These are phyloP conservation scores for Mirounga angustirostris DNA, from an alignment of 2,113 vertebrate genomes.

Conservation along the genomic window DNA sequence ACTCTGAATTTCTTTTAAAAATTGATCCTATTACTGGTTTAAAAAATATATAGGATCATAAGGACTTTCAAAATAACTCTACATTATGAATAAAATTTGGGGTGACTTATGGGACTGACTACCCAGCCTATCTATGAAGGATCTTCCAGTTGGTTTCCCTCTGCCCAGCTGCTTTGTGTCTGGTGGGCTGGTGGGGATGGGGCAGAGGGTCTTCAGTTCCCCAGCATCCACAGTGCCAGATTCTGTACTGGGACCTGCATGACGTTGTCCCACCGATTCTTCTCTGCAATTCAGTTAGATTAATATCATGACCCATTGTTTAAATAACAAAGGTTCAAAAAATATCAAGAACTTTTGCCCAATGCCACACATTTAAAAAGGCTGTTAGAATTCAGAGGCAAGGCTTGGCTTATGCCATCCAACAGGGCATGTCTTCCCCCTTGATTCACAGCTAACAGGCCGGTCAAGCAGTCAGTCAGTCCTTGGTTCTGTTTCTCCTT, in stretches of 20 bases:
- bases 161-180: background rate
- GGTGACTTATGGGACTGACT: background rate
- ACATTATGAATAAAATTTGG: background rate
- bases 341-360: background rate
- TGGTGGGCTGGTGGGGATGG: accelerated
- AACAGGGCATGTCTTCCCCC: background rate
- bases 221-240: background rate
- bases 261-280: background rate
- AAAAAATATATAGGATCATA: slow-evolving; percentile 34
- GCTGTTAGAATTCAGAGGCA: background rate
- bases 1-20: background rate
- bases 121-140: background rate
- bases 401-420: background rate
- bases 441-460: background rate
- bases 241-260: background rate
- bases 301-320: background rate
- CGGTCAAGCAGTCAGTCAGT: background rate
- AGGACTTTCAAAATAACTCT: slow-evolving; percentile 30
- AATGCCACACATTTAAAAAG: background rate
- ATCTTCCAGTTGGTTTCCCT: background rate
- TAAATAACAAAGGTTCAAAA: slow-evolving; percentile 39
- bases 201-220: background rate
- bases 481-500: background rate
- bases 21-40: background rate
- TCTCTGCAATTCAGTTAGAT: background rate